A percentile compares a stretch with the other conserved stretches of the same genome.
Conservation (phyloP, 2,888 invertebrate species). For the Criorhina ranunculi region DNA sequence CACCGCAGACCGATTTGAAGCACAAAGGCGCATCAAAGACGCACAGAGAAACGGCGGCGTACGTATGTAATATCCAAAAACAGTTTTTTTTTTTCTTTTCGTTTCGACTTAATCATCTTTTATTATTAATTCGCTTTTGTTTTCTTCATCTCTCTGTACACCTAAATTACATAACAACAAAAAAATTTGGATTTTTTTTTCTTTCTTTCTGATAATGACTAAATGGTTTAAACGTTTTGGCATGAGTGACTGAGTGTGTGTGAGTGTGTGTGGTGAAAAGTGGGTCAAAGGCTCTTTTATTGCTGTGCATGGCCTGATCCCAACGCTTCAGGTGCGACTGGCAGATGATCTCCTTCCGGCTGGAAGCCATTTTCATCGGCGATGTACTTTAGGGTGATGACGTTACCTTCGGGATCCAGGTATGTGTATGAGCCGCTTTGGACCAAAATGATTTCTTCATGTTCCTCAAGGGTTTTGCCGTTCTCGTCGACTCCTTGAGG, state of each 20-base stretch:
- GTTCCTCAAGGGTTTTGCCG: slow-evolving; percentile 85
- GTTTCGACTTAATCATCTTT: slow-evolving; percentile 50
- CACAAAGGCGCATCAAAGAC: too few relatives aligned
- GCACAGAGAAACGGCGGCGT: too few relatives aligned
- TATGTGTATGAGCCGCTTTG: slow-evolving; percentile 89
- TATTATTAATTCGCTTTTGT: slow-evolving; percentile 63
- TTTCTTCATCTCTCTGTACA: slow-evolving; percentile 66
- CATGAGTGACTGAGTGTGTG: slow-evolving; percentile 57
- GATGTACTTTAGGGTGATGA: slow-evolving; percentile 88
- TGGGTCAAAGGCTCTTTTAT: slow-evolving; percentile 59
- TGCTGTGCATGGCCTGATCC: slow-evolving; percentile 34
- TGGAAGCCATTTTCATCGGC: slow-evolving; percentile 91
- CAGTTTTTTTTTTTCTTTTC: slow-evolving; percentile 29
- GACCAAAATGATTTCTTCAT: slow-evolving; percentile 87
- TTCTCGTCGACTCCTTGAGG: slow-evolving; percentile 84
- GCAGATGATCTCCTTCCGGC: slow-evolving; percentile 88
- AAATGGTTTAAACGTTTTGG: slow-evolving; percentile 71
- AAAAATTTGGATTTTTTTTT: slow-evolving; percentile 36
- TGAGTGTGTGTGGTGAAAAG: slow-evolving; percentile 32
- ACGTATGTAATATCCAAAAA: too few relatives aligned
- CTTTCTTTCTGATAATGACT: slow-evolving; percentile 62
- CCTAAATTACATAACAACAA: slow-evolving; percentile 75
- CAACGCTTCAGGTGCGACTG: slow-evolving; percentile 85
- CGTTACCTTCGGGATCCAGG: slow-evolving; percentile 89
- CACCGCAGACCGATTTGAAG: background rate